A percentile compares a stretch with the other conserved stretches of the same genome.
These are phyloP conservation scores for Brachypteracias leptosomus DNA, from an alignment of 2,113 vertebrate species.

Conservation along the genomic window DNA sequence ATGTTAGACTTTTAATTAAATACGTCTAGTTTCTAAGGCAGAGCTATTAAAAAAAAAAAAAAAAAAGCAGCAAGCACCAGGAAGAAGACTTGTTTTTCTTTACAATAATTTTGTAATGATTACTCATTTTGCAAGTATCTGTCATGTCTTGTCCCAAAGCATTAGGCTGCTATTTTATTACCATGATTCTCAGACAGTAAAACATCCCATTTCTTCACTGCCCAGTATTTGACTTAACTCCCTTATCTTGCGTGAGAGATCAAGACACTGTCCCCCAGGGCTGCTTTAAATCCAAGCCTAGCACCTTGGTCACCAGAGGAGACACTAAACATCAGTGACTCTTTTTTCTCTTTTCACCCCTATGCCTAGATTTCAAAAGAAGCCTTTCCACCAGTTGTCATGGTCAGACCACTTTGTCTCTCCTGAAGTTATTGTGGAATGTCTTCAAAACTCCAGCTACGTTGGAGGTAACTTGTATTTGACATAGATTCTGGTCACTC, in stretches of 20 bases:
- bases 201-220: not conserved
- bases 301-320: not conserved
- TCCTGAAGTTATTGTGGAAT: not conserved
- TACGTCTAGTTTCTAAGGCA: not conserved
- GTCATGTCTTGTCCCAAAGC: not conserved
- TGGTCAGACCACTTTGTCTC: not conserved
- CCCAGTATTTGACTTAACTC: not conserved
- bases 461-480: not conserved
- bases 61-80: not conserved
- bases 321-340: not conserved
- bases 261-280: not conserved
- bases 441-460: not conserved
- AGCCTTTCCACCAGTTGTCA: not conserved
- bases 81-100: not conserved
- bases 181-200: not conserved
- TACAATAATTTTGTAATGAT: not conserved
- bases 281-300: not conserved
- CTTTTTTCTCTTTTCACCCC: not conserved
- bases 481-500: not conserved
- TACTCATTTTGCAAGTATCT: not conserved
- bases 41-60: not conserved
- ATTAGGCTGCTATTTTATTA: not conserved
- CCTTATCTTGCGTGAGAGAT: not conserved
- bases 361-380: not conserved
- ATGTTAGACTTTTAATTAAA: not conserved